A percentile compares a stretch with the other conserved stretches of the same genome.
phyloP scores from a whole-genome alignment of 2,888 invertebrate species.

The Helleia helle region DNA sequence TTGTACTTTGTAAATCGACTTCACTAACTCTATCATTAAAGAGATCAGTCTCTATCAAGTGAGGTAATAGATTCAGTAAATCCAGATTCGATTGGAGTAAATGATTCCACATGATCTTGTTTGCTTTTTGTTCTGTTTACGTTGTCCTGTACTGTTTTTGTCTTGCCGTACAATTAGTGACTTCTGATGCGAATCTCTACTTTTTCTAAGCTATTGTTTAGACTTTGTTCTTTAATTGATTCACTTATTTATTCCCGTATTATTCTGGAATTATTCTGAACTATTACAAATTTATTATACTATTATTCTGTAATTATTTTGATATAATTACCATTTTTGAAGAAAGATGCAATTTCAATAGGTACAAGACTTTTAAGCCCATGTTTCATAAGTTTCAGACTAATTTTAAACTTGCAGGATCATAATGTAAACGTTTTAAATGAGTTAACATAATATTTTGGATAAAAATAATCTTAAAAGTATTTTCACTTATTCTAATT shows the following conservation, averaged over 20 bases:
- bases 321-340: not conserved
- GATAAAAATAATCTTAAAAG: too few relatives aligned
- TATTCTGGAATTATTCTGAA: too few relatives aligned
- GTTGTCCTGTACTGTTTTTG: constrained; percentile 40
- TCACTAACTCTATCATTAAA: too few relatives aligned
- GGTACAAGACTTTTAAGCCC: too few relatives aligned
- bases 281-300: too few relatives aligned
- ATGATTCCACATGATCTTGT: constrained; percentile 65
- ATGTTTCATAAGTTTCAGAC: not conserved
- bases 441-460: too few relatives aligned
- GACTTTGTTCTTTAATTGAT: constrained; percentile 21
- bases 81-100: constrained; percentile 50
- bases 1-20: too few relatives aligned
- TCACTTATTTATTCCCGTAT: constrained; percentile 9
- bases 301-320: too few relatives aligned
- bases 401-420: too few relatives aligned
- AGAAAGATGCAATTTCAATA: too few relatives aligned
- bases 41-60: constrained; percentile 12
- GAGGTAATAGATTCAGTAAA: constrained; percentile 24
- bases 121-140: constrained; percentile 61
- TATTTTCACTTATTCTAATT: too few relatives aligned
- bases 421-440: too few relatives aligned
- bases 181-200: constrained; percentile 17
- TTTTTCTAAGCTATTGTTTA: constrained; percentile 21
- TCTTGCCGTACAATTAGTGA: constrained; percentile 51